Conservation (phyloP, 2,888 invertebrate species). For the Stramonita haemastoma region DNA sequence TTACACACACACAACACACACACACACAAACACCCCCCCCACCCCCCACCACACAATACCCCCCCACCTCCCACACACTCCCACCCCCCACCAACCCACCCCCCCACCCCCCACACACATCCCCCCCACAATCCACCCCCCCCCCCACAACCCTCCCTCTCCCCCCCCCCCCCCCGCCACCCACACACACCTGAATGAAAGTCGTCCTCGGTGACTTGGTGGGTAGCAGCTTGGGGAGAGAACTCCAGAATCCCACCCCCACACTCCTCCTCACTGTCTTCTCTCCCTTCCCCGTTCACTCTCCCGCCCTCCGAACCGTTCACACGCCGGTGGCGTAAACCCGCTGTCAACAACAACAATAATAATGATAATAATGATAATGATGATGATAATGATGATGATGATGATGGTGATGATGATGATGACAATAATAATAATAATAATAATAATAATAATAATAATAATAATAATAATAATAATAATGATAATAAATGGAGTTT, state of each 20-base stretch:
- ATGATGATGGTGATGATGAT: background rate
- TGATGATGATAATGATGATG: background rate
- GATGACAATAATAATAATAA: background rate
- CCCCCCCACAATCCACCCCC: too few relatives aligned
- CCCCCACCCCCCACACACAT: too few relatives aligned
- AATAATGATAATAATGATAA: background rate
- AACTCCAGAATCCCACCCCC: conserved; percentile 67
- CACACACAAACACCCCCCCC: too few relatives aligned
- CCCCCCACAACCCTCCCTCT: too few relatives aligned
- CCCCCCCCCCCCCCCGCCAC: too few relatives aligned
- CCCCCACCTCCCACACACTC: too few relatives aligned
- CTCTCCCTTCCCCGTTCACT: conserved; percentile 46
- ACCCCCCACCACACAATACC: too few relatives aligned
- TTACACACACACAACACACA: too few relatives aligned
- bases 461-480: background rate
- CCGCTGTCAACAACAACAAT: background rate
- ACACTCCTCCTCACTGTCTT: conserved; percentile 61
- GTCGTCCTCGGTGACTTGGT: conserved; percentile 58
- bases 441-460: background rate
- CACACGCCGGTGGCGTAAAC: conserved; percentile 43
- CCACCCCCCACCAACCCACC: too few relatives aligned
- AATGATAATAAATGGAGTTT: too few relatives aligned
- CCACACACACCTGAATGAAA: conserved; percentile 39
- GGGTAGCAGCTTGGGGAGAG: conserved; percentile 68
- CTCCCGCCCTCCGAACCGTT: conserved; percentile 40